Base-by-base conservation (phyloP, 2,888 invertebrate species). In the Scaptomyza caliginosa region DNA sequence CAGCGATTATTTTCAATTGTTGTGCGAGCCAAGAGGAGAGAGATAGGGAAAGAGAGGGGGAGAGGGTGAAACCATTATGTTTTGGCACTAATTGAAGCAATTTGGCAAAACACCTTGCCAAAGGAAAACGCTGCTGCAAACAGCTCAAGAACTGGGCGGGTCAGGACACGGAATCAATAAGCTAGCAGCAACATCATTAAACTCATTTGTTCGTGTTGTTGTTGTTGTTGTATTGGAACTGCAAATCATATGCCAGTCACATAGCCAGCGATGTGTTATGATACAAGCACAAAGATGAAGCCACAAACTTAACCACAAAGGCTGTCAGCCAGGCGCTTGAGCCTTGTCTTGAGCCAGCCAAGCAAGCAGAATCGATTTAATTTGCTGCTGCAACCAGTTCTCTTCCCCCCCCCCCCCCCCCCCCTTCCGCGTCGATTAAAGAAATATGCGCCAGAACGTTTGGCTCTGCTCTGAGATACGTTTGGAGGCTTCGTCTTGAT, bases 21-120 rank as follows among this genome's bases (percentile, higher is more conserved):
- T 50, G 46, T 42, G 23, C 62, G 46, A 63, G 30, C 28, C 56
- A 32, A 42, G 71, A 39, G 49, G 49, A 50, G 39, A 1, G 2
- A 1, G n/a, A n/a, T n/a, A 50, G 39, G 2, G 2, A 1, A 30
- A n/a, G 32, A 32, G 28, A 30, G 19, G 36, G 34, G 26, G 56
- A 46, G 50, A 43, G 19, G 67, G 83, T 39, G n/a, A 52, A 48
- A 67, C 70, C 88, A 87, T 82, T 85, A 86, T 76, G 87, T 87
- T 82, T 82, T 76, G 83, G 67, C 74, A 86, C 88, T 82, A 87
- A 82, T 87, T 82, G 82, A 80, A 76, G 82, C 88, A 84, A 86
- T 84, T 86, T 88, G 48, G 67, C 63, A 68, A 87, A 82, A 87
- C 81, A 82, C 81, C 86, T 82, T 62, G 49, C 16, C 16, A 34